Percentiles rank a stretch among this genome's conserved stretches.
These are phyloP conservation scores for Mesorhabditis sp. DNA, from an alignment of 2,888 invertebrate genomes.

Conservation along the genomic window DNA sequence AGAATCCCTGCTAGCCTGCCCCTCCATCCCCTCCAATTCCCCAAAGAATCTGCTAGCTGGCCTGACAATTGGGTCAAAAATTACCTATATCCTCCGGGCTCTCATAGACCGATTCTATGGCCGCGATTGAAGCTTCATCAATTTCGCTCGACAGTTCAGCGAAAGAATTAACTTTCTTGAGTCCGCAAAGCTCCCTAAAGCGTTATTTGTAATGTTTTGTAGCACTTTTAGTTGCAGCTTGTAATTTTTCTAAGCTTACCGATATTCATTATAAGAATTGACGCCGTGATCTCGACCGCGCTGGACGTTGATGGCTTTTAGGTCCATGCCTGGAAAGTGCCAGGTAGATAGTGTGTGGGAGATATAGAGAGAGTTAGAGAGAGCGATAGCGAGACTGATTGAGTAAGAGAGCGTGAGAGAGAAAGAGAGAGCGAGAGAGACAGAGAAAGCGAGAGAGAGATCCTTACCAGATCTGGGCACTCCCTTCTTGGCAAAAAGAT, in stretches of 20 bases:
- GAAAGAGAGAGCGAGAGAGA: no score
- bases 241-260: conserved; percentile 14
- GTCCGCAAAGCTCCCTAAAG: conserved; percentile 46
- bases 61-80: no score
- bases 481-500: conserved; percentile 13
- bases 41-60: no score
- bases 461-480: background rate
- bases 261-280: conserved; percentile 41
- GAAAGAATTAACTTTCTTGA: conserved; percentile 34
- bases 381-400: no score
- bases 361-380: no score
- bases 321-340: conserved; percentile 71
- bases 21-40: no score
- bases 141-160: conserved; percentile 44
- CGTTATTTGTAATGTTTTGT: background rate
- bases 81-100: conserved; percentile 24
- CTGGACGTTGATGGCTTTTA: conserved; percentile 84
- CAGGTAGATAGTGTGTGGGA: background rate
- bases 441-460: no score
- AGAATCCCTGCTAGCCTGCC: no score
- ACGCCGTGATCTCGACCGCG: conserved; percentile 65
- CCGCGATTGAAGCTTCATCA: conserved; percentile 36
- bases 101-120: conserved; percentile 47
- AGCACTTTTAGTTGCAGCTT: background rate
- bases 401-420: no score